Evolutionary conservation across 2,113 vertebrate species (phyloP).

Genomic region (Myiozetetes cayanensis): DNA sequence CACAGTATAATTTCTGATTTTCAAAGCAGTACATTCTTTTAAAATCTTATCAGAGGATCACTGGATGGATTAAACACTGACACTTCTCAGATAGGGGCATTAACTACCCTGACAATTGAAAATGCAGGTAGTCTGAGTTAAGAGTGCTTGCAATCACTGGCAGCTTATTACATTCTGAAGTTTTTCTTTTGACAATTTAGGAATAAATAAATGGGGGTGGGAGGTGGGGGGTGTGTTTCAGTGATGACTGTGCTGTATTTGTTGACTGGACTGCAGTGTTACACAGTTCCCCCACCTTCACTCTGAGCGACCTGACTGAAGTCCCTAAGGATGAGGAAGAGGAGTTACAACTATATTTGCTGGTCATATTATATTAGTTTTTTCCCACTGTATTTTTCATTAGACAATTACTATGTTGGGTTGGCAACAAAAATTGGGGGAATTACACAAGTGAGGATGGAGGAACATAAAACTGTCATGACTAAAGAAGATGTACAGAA

Average conservation of each 20-base stretch:
- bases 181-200: background rate
- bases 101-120: background rate
- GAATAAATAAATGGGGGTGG: background rate
- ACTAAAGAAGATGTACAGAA: background rate
- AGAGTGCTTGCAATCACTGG: background rate
- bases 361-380: background rate
- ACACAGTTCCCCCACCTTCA: background rate
- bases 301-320: background rate
- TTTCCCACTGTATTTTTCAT: background rate
- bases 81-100: background rate
- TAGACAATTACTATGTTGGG: background rate
- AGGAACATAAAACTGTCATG: background rate
- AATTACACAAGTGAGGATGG: background rate
- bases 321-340: background rate
- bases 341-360: accelerated
- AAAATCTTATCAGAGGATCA: background rate
- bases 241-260: background rate
- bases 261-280: background rate
- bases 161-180: background rate
- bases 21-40: background rate
- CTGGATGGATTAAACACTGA: background rate
- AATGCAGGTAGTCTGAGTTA: background rate
- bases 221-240: too few species aligned
- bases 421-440: background rate
- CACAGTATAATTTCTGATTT: background rate